Evolutionary conservation across 2,888 invertebrate genomes (phyloP).

Genomic region (Tyria jacobaeae): DNA sequence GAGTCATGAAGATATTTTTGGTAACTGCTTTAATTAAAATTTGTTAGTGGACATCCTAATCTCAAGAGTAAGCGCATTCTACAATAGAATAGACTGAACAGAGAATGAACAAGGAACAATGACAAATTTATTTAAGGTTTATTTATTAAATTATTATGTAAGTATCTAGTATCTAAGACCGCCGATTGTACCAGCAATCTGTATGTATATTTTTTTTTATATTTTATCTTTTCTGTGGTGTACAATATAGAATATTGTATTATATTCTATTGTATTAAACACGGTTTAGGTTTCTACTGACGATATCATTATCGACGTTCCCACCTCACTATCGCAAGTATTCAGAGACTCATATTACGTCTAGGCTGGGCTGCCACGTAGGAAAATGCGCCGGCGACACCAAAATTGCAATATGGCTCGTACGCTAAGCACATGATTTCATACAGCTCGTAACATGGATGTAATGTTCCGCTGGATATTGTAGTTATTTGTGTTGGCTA

Average conservation of each 20-base stretch:
- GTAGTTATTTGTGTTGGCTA: constrained; percentile 28
- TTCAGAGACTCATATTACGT: constrained; percentile 51
- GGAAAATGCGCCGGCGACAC: constrained; percentile 64
- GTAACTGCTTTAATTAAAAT: too few species aligned
- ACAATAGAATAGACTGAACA: too few species aligned
- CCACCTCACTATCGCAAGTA: constrained; percentile 45
- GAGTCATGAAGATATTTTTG: too few species aligned
- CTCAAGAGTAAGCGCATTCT: too few species aligned
- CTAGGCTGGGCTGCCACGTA: constrained; percentile 48
- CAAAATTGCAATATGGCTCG: constrained; percentile 71
- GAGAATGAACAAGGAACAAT: too few species aligned
- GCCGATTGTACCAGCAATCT: too few species aligned
- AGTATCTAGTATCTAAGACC: too few species aligned
- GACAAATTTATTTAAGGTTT: too few species aligned
- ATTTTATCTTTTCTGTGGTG: too few species aligned
- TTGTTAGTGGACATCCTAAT: too few species aligned
- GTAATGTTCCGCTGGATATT: constrained; percentile 46
- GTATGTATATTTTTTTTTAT: too few species aligned
- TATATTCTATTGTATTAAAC: neutral
- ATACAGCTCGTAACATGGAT: constrained; percentile 49
- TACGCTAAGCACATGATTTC: constrained; percentile 68
- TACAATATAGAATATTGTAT: neutral
- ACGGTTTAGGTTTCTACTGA: neutral
- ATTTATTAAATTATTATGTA: too few species aligned
- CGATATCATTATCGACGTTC: constrained; percentile 20